Percentiles rank a stretch among this genome's conserved stretches.
Evolutionary conservation across 2,888 invertebrate species (phyloP).

Genomic region (Drosophila meridionalis): DNA sequence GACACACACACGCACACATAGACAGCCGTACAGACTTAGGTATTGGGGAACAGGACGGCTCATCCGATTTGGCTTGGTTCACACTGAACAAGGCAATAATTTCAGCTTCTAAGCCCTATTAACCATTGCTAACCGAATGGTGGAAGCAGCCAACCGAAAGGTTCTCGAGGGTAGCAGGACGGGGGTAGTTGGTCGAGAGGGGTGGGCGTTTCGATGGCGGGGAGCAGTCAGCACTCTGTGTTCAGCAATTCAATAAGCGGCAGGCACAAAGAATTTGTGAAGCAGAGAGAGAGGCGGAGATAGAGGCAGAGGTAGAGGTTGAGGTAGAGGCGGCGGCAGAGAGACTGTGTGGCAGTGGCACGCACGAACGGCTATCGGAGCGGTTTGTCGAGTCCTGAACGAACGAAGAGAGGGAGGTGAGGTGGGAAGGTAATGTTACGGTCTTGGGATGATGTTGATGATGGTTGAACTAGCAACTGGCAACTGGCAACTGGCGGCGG

Average conservation of each 20-base stretch:
- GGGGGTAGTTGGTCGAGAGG: conserved; percentile 2
- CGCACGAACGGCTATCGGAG: conserved; percentile 54
- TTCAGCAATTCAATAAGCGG: conserved; percentile 79
- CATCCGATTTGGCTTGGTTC: conserved; percentile 78
- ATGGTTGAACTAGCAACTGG: conserved; percentile 57
- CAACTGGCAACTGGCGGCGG: conserved; percentile 60
- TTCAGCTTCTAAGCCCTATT: conserved; percentile 80
- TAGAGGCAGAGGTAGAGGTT: not conserved
- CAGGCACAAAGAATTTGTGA: conserved; percentile 54
- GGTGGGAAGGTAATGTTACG: conserved; percentile 13
- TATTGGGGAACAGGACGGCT: conserved; percentile 51
- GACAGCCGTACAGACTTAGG: conserved; percentile 17
- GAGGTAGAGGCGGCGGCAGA: not conserved
- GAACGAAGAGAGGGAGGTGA: not conserved
- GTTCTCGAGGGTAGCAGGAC: conserved; percentile 10
- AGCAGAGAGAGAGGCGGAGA: not conserved
- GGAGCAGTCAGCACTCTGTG: conserved; percentile 47
- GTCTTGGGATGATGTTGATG: conserved; percentile 48
- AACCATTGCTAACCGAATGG: conserved; percentile 79
- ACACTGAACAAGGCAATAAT: conserved; percentile 81
- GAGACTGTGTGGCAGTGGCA: conserved; percentile 34
- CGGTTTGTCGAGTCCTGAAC: conserved; percentile 9
- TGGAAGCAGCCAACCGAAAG: conserved; percentile 71
- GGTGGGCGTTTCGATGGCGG: conserved; percentile 1
- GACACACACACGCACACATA: not conserved